Evolutionary conservation across 2,113 vertebrate species (phyloP).

Genomic region (Ptyas mucosa): DNA sequence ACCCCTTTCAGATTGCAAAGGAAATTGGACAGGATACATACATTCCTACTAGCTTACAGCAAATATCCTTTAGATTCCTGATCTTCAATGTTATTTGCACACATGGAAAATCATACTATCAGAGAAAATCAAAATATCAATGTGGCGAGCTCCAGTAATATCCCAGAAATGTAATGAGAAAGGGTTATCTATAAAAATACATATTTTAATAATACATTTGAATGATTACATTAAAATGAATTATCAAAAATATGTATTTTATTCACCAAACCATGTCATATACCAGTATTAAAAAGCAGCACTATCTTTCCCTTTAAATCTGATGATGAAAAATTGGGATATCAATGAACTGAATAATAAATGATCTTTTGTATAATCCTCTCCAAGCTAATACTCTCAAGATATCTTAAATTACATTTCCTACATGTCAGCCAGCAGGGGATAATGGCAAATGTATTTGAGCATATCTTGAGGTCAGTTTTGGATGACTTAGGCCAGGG

Average conservation of each 20-base stretch:
- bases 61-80: not conserved
- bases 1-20: slow-evolving; percentile 13
- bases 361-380: not conserved
- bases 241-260: not conserved
- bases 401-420: not conserved
- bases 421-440: not conserved
- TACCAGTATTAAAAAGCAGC: not conserved
- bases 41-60: slow-evolving; percentile 8
- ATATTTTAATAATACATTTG: too few species aligned
- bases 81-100: not conserved
- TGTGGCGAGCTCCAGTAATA: not conserved
- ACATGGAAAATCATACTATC: not conserved
- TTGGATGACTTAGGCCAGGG: not conserved
- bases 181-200: too few species aligned
- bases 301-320: not conserved
- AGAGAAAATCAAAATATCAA: not conserved
- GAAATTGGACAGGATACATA: not conserved
- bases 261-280: not conserved
- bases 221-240: not conserved
- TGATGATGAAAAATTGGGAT: not conserved
- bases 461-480: not conserved
- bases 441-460: not conserved
- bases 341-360: not conserved
- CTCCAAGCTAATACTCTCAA: not conserved
- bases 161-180: slow-evolving; percentile 8